phyloP scores from a whole-genome alignment of 2,113 vertebrate genomes.

The Apodemus sylvaticus region DNA sequence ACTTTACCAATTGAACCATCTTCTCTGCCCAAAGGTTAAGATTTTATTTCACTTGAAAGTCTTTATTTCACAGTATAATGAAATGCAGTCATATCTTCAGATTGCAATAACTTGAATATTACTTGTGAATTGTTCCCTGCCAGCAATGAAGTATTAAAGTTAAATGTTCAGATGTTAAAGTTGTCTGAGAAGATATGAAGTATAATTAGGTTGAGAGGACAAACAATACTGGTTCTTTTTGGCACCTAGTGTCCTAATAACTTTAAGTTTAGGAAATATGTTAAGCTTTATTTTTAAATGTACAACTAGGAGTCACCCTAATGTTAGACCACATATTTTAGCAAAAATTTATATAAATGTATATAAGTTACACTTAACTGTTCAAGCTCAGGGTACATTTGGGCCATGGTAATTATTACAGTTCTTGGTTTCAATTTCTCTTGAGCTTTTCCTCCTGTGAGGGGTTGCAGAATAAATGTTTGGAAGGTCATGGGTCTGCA shows the following conservation, averaged over 20 bases:
- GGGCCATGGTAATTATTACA: neutral
- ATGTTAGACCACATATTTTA: neutral
- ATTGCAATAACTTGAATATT: neutral
- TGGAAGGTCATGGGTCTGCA: neutral
- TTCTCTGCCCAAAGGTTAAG: neutral
- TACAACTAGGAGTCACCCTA: neutral
- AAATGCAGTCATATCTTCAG: neutral
- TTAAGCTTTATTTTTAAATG: slow-evolving; percentile 40
- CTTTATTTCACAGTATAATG: neutral
- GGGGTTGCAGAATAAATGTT: neutral
- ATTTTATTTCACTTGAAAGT: slow-evolving; percentile 14
- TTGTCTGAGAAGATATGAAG: neutral
- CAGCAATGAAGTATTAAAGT: neutral
- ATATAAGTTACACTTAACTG: neutral
- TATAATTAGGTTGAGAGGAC: neutral
- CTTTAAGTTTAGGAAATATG: neutral
- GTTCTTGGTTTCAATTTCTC: slow-evolving; percentile 8
- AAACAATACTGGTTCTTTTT: neutral
- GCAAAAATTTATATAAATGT: neutral
- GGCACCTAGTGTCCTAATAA: neutral
- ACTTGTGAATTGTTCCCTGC: slow-evolving; percentile 5
- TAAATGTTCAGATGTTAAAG: slow-evolving; percentile 27
- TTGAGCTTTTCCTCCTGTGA: neutral
- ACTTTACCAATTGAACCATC: neutral
- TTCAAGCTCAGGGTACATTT: neutral